Conservation (phyloP, 2,888 invertebrate genomes). For the Chrysomela aeneicollis region DNA sequence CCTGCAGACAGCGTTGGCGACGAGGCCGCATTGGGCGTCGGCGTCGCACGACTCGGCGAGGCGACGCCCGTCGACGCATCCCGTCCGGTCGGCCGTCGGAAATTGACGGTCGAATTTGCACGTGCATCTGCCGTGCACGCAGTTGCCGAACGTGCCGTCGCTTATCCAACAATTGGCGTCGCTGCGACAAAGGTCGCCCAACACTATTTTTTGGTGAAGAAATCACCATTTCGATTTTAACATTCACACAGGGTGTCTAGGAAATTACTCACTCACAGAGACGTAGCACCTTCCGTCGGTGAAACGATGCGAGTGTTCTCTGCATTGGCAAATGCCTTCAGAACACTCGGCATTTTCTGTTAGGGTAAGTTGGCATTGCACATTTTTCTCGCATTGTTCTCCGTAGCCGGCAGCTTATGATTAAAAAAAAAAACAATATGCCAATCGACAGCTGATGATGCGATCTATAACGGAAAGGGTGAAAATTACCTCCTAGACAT, state of each 20-base stretch:
- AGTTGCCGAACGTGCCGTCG: conserved; percentile 51
- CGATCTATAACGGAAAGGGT: background rate
- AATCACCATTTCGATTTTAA: too few relatives aligned
- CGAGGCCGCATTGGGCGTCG: conserved; percentile 51
- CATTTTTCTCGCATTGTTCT: conserved; percentile 51
- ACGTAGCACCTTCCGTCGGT: conserved; percentile 51
- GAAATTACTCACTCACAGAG: conserved; percentile 51
- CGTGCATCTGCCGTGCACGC: conserved; percentile 52
- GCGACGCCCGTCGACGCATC: conserved; percentile 48
- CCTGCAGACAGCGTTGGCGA: conserved; percentile 51
- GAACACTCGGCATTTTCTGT: conserved; percentile 48
- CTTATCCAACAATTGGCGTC: conserved; percentile 53
- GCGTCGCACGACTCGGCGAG: conserved; percentile 52
- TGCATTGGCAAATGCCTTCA: conserved; percentile 51
- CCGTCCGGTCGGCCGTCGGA: conserved; percentile 46
- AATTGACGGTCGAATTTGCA: conserved; percentile 49
- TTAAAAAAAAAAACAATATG: background rate
- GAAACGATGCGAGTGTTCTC: conserved; percentile 47
- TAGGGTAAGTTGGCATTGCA: conserved; percentile 50
- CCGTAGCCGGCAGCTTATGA: conserved; percentile 50
- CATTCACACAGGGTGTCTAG: too few relatives aligned
- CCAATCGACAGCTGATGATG: background rate
- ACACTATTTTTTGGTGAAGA: conserved; percentile 51
- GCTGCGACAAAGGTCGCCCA: conserved; percentile 51
- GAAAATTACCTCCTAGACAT: conserved; percentile 58